Base-by-base conservation (phyloP, 2,113 vertebrate species). In the Erythrocercus mccallii region DNA sequence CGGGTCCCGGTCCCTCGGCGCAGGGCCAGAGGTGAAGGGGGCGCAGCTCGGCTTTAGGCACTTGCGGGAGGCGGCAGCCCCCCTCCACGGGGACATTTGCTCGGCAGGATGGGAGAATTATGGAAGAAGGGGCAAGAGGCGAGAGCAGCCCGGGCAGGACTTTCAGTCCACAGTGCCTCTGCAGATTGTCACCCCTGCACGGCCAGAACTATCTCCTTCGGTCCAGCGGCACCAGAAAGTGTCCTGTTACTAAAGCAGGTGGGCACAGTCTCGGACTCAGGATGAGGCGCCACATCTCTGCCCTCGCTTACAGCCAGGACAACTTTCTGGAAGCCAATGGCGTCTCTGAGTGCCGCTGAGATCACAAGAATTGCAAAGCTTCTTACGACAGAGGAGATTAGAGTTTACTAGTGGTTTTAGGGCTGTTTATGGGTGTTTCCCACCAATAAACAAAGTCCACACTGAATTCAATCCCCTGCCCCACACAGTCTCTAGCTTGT, bases 1-100 rank as follows among this genome's bases (percentile, higher is more conserved):
- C 5, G 7, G n/a, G 45, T 58, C 6, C n/a, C 25, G 4, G 28
- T 15, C 31, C 51, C 12, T 24, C 3, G 8, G 45, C 0, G n/a
- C 18, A 5, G 23, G 64, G 35, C 20, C 86, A 78, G 56, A 54
- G 83, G 15, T 11, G 56, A 28, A 27, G 37, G 37, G 5, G 5
- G 8, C 8, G 2, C 21, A 21, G 50, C 23, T 15, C 74, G 12
- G 44, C 4, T 6, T 6, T n/a, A 11, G 23, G 61, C 40, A 11
- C 37, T 17, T 14, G 58, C 2, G 5, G 61, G 22, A 3, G 31
- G 17, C 30, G 33, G 40, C 48, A 30, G 40, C 5, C 44, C 33
- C 42, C 25, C 28, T 44, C 22, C 38, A 33, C 40, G 9, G 58
- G 58, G 25, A 37, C 21, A 7, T 23, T 48, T 37, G 50, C 4